Base-by-base conservation (phyloP, 2,888 invertebrate species). In the Meandrusa payeni region DNA sequence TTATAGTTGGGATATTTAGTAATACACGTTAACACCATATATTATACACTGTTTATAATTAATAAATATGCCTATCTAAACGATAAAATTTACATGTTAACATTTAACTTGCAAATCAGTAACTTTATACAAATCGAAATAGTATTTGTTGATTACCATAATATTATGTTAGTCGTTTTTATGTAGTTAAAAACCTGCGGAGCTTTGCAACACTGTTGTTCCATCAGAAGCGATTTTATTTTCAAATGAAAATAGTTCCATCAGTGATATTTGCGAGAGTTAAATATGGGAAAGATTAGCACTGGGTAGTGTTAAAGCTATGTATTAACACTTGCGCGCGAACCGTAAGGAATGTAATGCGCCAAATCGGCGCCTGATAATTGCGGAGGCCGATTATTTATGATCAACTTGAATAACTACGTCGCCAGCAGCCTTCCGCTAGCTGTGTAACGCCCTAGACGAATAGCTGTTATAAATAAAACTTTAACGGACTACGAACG, bases 301-400 rank as follows among this genome's bases (percentile, higher is more conserved):
- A 15, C 7, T 12, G 41, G 39, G 36, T 33, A 26, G 41, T 38
- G 42, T 44, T 44, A 32, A 28, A 31, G 13, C 13, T 46, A 48
- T 51, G 51, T 52, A 54, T 27, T 44, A 29, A 13, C 24, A 37
- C 22, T 20, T 44, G 55, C 49, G 47, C 50, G 48, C 44, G 36
- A 48, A 46, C 40, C 53, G 47, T 60, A 67, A 64, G 59, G 69
- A 69, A 68, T 62, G 64, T 66, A 74, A 71, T 75, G 69, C 79
- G 77, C 72, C 77, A 76, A 81, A 80, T 80, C 69, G 81, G 77
- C 79, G 82, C 82, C 80, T 72, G 57, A 75, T 85, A 78, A 82
- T 82, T 81, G 82, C 76, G 70, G 69, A 75, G 76, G 74, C 58
- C 57, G 73, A 67, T 79, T 75, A 82, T 81, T 81, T 82, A 81